Evolutionary conservation across 1,140 invertebrate genomes (phyloP).

Genomic region (Aphis gossypii): DNA sequence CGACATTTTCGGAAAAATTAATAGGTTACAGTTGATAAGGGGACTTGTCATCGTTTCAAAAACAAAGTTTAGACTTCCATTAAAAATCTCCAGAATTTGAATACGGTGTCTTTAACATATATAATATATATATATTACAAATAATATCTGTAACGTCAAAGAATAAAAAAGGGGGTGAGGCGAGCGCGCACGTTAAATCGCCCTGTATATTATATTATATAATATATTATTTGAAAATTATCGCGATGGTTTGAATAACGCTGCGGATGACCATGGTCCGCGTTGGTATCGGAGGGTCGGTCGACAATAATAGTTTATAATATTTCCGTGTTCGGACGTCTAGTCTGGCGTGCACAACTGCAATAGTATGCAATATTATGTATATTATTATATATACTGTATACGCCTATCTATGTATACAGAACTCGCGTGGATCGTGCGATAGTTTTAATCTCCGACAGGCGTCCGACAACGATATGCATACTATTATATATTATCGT

Average conservation of each 20-base stretch:
- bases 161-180: no score
- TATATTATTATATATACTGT: background rate
- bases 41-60: no score
- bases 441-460: background rate
- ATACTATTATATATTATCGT: background rate
- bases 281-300: no score
- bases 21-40: no score
- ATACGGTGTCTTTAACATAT: no score
- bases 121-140: no score
- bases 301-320: background rate
- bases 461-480: background rate
- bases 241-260: background rate
- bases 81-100: no score
- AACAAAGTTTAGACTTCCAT: no score
- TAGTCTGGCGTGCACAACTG: background rate
- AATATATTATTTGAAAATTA: background rate
- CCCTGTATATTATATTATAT: background rate
- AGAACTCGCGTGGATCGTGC: background rate
- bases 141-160: no score
- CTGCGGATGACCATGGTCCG: no score
- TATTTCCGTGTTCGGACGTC: conserved; percentile 6
- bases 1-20: no score
- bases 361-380: background rate
- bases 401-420: background rate
- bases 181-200: no score